Conservation (phyloP, 2,797 vertebrate genomes). For the Neopelma chrysocephalum region DNA sequence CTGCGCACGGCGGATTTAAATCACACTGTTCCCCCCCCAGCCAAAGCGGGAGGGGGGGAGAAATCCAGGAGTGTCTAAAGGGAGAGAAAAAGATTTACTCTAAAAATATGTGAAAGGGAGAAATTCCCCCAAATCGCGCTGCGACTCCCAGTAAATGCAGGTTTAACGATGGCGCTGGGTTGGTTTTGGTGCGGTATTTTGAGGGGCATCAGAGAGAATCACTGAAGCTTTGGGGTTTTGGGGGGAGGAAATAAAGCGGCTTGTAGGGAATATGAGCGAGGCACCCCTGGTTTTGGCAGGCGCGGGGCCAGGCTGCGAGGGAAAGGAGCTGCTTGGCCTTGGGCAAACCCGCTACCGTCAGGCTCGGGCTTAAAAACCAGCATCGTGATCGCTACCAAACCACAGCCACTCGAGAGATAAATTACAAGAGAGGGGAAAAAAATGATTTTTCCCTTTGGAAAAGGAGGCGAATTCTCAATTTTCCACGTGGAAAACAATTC, state of each 20-base stretch:
- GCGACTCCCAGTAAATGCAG: neutral
- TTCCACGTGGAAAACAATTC: neutral
- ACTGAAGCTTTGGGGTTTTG: fast-evolving
- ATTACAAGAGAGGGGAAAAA: neutral
- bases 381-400: neutral
- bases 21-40: neutral
- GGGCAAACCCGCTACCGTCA: neutral
- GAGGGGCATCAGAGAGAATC: fast-evolving
- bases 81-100: constrained; percentile 20
- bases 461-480: neutral
- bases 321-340: neutral
- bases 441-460: neutral
- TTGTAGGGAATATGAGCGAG: neutral
- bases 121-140: neutral
- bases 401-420: neutral
- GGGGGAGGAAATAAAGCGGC: fast-evolving
- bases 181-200: neutral
- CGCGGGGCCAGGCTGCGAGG: fast-evolving
- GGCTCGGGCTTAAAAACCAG: neutral
- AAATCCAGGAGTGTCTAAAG: neutral
- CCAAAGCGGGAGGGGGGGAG: neutral
- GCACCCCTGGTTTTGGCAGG: neutral
- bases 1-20: constrained; percentile 60
- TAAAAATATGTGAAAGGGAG: neutral
- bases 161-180: neutral